A percentile compares a stretch with the other conserved stretches of the same genome.
Evolutionary conservation across 2,113 vertebrate genomes (phyloP).

Genomic region (Tachuris rubrigastra): DNA sequence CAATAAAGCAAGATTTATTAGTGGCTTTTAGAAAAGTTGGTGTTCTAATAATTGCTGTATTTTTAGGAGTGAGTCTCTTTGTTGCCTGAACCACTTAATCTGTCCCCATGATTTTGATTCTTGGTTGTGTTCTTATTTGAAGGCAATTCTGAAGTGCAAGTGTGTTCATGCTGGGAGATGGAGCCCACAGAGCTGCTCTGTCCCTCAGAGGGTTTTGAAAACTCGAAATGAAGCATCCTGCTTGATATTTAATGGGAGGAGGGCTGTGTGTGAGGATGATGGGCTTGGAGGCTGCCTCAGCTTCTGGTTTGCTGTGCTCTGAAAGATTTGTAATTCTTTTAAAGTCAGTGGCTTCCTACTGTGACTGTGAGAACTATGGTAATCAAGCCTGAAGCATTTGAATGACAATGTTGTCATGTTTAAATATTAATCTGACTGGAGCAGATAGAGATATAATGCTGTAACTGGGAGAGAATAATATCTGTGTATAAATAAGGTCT

Average conservation of each 20-base stretch:
- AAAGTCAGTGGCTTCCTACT: not conserved
- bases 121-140: not conserved
- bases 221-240: not conserved
- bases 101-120: not conserved
- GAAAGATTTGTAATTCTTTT: not conserved
- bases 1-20: slow-evolving; percentile 32
- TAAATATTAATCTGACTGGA: not conserved
- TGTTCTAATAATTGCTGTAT: not conserved
- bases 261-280: not conserved
- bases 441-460: not conserved
- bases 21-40: not conserved
- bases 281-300: not conserved
- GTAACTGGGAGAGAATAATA: not conserved
- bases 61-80: not conserved
- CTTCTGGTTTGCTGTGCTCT: not conserved
- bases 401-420: not conserved
- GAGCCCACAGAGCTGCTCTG: not conserved
- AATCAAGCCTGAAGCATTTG: slow-evolving; percentile 7
- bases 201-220: not conserved
- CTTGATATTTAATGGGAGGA: not conserved
- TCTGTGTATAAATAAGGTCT: not conserved
- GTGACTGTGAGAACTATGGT: not conserved
- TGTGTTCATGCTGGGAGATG: not conserved
- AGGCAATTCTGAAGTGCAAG: not conserved
- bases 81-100: not conserved